These are phyloP conservation scores for Hydrophis major DNA, from an alignment of 2,797 vertebrate species.

Conservation along the genomic window DNA sequence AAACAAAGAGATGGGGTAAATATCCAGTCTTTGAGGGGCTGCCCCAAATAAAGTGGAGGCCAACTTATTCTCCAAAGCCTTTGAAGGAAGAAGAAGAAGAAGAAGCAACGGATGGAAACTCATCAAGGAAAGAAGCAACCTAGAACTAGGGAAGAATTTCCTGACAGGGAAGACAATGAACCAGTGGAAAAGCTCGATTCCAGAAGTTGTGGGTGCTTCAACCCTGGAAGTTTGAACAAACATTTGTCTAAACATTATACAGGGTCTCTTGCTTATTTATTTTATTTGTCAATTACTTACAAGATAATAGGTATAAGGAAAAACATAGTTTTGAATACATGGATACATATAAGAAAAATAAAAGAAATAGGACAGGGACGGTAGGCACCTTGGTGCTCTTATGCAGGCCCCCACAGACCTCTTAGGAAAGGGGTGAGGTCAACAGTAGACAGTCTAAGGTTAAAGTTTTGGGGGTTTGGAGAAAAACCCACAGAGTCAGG, in stretches of 20 bases:
- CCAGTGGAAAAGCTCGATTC: accelerated
- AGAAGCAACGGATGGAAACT: not conserved
- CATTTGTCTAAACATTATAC: not conserved
- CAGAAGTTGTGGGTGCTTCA: not conserved
- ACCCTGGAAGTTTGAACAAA: not conserved
- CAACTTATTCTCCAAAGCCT: not conserved
- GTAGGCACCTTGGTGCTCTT: too few species aligned
- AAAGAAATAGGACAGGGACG: too few species aligned
- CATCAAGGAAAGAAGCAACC: not conserved
- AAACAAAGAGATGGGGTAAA: not conserved
- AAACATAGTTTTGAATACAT: too few species aligned
- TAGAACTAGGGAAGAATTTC: not conserved
- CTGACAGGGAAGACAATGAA: not conserved
- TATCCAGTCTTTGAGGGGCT: not conserved
- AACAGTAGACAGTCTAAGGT: too few species aligned
- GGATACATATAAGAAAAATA: too few species aligned
- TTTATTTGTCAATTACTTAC: too few species aligned
- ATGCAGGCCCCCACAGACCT: too few species aligned
- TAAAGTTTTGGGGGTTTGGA: too few species aligned
- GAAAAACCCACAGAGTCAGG: too few species aligned
- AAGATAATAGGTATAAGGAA: too few species aligned
- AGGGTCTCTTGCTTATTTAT: not conserved
- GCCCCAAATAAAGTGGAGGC: accelerated
- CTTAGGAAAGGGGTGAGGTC: too few species aligned
- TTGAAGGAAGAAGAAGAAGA: not conserved